These are phyloP conservation scores for Tenualosa ilisha DNA, from an alignment of 2,797 vertebrate species.

Conservation along the genomic window DNA sequence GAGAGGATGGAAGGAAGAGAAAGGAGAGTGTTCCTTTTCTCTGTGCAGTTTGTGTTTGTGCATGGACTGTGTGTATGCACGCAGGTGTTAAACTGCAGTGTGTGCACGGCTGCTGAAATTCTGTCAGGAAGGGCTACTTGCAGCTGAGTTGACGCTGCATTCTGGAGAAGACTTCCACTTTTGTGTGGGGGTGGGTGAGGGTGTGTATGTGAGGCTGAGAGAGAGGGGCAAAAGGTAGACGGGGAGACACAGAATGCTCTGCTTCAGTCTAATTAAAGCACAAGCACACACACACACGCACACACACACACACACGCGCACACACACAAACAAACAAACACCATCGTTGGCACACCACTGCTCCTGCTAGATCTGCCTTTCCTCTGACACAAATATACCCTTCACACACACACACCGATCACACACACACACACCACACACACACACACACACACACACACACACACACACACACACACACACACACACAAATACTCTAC, in stretches of 20 bases:
- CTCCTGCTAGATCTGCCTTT: not conserved
- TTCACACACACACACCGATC: not conserved
- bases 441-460: conserved; percentile 24
- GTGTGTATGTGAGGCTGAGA: not conserved
- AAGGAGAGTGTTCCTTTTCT: not conserved
- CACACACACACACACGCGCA: too few relatives aligned
- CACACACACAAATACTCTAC: conserved; percentile 25
- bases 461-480: conserved; percentile 28
- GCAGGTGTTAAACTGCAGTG: not conserved
- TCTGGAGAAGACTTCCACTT: not conserved
- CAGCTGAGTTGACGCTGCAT: not conserved
- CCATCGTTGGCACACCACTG: not conserved
- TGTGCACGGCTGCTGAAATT: not conserved
- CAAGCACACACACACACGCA: too few relatives aligned
- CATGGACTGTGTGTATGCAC: not conserved
- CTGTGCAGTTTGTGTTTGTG: not conserved
- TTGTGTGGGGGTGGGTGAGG: too few relatives aligned
- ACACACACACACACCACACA: not conserved
- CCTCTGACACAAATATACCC: not conserved
- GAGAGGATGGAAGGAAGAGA: not conserved
- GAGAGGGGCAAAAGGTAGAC: not conserved
- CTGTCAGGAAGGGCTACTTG: not conserved
- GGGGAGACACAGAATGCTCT: not conserved
- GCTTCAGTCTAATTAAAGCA: not conserved
- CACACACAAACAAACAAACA: not conserved